Conservation (phyloP, 1,140 invertebrate genomes). For the Caligus rogercresseyi region DNA sequence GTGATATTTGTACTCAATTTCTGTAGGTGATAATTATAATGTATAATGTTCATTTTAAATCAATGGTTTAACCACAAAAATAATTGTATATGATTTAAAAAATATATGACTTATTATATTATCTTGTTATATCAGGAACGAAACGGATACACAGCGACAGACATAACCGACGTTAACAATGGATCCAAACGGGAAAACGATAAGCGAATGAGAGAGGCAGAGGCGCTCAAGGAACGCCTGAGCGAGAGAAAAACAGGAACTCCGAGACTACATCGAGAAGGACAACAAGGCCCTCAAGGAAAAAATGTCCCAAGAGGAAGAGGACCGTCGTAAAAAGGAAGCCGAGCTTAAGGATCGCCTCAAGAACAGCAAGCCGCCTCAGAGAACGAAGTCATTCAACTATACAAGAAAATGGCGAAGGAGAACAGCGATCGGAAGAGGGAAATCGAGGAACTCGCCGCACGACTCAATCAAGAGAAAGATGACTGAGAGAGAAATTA, state of each 20-base stretch:
- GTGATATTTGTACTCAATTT: too few species aligned
- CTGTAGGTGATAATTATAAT: too few species aligned
- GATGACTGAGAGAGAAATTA: not conserved
- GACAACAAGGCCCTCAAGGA: slow-evolving; percentile 17
- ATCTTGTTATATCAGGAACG: slow-evolving; percentile 2
- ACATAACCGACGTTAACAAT: slow-evolving; percentile 16
- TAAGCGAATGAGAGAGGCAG: slow-evolving; percentile 1
- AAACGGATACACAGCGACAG: slow-evolving; percentile 12
- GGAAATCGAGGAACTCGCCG: slow-evolving; percentile 16
- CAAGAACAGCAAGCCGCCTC: not conserved
- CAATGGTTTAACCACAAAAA: too few species aligned
- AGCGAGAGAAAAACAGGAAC: slow-evolving; percentile 19
- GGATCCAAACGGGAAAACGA: slow-evolving; percentile 15
- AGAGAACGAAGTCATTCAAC: slow-evolving; percentile 17
- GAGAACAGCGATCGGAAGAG: slow-evolving; percentile 9
- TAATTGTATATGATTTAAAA: too few species aligned
- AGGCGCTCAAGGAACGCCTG: not conserved
- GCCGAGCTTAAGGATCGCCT: slow-evolving; percentile 11
- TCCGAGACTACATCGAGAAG: slow-evolving; percentile 16
- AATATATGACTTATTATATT: too few species aligned
- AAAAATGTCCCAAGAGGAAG: slow-evolving; percentile 9
- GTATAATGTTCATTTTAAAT: too few species aligned
- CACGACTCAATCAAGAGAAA: slow-evolving; percentile 1
- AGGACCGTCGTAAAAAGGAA: slow-evolving; percentile 10
- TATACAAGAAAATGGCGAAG: slow-evolving; percentile 18